These are phyloP conservation scores for Oscheius sp. DNA, from an alignment of 2,888 invertebrate species.

Conservation along the genomic window DNA sequence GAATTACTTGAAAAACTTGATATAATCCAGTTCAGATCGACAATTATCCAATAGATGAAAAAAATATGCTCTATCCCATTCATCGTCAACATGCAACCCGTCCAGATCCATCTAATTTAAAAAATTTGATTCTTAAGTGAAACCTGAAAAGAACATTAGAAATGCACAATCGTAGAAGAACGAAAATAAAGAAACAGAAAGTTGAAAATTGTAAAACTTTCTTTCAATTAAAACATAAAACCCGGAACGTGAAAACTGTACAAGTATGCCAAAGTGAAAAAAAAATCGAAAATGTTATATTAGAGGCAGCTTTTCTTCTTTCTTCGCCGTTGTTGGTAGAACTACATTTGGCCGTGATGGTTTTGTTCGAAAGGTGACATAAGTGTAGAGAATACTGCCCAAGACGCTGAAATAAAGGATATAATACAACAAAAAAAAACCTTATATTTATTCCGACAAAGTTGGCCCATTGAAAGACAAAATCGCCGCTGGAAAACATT, in stretches of 20 bases:
- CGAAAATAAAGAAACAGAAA: background rate
- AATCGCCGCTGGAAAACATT: conserved; percentile 97
- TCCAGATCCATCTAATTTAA: background rate
- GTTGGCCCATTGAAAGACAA: conserved; percentile 90
- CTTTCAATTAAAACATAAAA: too few relatives aligned
- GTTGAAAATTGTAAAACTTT: too few relatives aligned
- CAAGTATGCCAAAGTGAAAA: too few relatives aligned
- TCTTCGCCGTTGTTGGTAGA: background rate
- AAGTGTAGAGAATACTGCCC: conserved; percentile 71
- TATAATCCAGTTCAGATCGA: background rate
- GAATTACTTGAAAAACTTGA: background rate
- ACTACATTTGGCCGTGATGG: conserved; percentile 11
- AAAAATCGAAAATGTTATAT: background rate
- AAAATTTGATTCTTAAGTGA: background rate
- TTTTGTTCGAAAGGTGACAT: conserved; percentile 69
- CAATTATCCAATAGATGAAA: conserved; percentile 5
- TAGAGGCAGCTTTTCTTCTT: conserved; percentile 27
- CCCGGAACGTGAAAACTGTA: too few relatives aligned
- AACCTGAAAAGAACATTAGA: background rate
- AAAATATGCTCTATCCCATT: background rate
- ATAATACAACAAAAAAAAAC: conserved; percentile 22
- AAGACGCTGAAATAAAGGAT: conserved; percentile 65
- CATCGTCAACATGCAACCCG: background rate
- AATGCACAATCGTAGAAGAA: background rate
- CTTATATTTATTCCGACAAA: conserved; percentile 89